Base-by-base conservation (phyloP, 2,797 vertebrate genomes). In the Micrastur ruficollis region DNA sequence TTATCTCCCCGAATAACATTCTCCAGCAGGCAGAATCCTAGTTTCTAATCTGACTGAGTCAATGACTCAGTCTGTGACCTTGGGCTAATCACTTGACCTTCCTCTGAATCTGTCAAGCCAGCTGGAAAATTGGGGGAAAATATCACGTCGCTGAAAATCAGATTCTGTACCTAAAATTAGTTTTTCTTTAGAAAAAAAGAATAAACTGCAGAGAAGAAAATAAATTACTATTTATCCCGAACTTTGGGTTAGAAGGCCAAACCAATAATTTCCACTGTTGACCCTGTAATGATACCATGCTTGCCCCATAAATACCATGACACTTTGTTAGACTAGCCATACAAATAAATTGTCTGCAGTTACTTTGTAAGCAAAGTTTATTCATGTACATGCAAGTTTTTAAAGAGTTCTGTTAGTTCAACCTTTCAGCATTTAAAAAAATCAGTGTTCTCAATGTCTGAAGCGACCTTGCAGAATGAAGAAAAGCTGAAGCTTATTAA, bases 41-140 rank as follows among this genome's bases (percentile, higher is more conserved):
- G 59, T 26, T 92, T 96, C 66, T 92, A 91, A 95, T 94, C 91
- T 89, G 63, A 71, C 80, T 83, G 90, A 94, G 81, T 74, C 91
- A 95, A 76, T 94, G 85, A 59, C 50, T 94, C 85, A 84, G 62
- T 66, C 82, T 81, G 40, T 89, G 91, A 95, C 94, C 92, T 73
- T 91, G 53, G 32, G 36, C 83, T 97, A 93, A 97, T 96, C 95
- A 80, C 34, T 85, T 96, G 95, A 95, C 96, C 91, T 97, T 94
- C 53, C 9, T 59, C 82, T 92, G 74, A 89, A 93, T 72, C 76
- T 82, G 79, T 71, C 83, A 93, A 93, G 63, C 52, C 66, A 91
- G 63, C 14, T 85, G 66, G 88, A 96, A 94, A 95, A 97, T 81
- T 91, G 50, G 36, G 63, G 95, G 79, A 89, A 94, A 97, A 94